Percentiles rank a stretch among this genome's conserved stretches.
Evolutionary conservation across 2,888 invertebrate genomes (phyloP).

Genomic region (Scaptomyza flava): DNA sequence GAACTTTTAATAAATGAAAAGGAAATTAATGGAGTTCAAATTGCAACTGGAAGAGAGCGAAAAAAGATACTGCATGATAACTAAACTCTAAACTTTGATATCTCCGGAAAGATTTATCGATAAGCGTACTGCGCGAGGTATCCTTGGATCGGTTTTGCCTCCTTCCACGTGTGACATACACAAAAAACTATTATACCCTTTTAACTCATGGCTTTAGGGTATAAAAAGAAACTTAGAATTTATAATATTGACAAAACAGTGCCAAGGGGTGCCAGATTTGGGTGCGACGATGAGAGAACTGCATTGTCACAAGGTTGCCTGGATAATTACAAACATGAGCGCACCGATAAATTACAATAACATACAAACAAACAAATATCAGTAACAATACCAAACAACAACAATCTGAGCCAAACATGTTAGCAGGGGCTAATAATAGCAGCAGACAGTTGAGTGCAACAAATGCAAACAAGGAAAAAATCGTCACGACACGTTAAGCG

Average conservation of each 20-base stretch:
- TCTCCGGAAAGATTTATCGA: too few relatives aligned
- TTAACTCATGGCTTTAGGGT: not conserved
- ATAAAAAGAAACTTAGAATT: slow-evolving; percentile 3
- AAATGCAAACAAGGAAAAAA: slow-evolving; percentile 70
- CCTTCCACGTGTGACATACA: too few relatives aligned
- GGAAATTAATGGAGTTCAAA: slow-evolving; percentile 51
- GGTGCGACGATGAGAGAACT: slow-evolving; percentile 36
- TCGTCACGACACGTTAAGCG: slow-evolving; percentile 42
- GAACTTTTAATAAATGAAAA: slow-evolving; percentile 36
- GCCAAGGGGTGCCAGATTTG: slow-evolving; percentile 31
- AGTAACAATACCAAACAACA: slow-evolving; percentile 29
- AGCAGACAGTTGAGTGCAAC: slow-evolving; percentile 54
- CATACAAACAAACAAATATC: slow-evolving; percentile 16
- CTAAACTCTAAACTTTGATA: not conserved
- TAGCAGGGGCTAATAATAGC: slow-evolving; percentile 52
- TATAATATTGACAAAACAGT: slow-evolving; percentile 35
- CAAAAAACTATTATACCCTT: too few relatives aligned
- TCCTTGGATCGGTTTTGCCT: too few relatives aligned
- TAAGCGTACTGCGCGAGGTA: too few relatives aligned
- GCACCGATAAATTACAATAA: slow-evolving; percentile 63
- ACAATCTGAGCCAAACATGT: slow-evolving; percentile 38
- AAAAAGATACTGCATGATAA: not conserved
- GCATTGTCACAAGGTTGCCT: slow-evolving; percentile 67
- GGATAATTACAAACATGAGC: slow-evolving; percentile 70
- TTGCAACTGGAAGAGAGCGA: too few relatives aligned